These are phyloP conservation scores for Dissostichus mawsoni DNA, from an alignment of 2,113 vertebrate species.

Conservation along the genomic window DNA sequence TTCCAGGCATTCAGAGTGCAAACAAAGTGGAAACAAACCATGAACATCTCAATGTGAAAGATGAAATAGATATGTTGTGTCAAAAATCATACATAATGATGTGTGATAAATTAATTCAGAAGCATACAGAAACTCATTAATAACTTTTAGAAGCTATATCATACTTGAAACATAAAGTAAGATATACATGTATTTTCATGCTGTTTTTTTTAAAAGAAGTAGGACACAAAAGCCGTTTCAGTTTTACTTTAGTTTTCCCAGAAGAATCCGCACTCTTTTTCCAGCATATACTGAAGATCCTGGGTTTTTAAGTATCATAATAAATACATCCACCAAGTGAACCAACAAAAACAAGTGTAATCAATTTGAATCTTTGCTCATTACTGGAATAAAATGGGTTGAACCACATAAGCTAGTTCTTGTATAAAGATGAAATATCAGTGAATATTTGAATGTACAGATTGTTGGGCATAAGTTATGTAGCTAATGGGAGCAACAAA, in stretches of 20 bases:
- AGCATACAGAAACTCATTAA: neutral
- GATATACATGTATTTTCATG: neutral
- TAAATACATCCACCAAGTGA: too few species aligned
- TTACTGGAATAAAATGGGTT: too few species aligned
- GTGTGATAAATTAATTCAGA: neutral
- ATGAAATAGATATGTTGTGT: neutral
- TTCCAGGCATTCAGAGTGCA: conserved; percentile 46
- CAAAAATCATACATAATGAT: neutral
- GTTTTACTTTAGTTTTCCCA: conserved; percentile 21
- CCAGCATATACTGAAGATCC: too few species aligned
- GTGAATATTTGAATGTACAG: too few species aligned
- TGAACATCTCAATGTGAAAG: conserved; percentile 4
- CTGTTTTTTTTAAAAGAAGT: neutral
- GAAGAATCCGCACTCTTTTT: neutral
- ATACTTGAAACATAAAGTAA: neutral
- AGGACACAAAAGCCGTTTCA: neutral
- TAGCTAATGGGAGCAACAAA: too few species aligned
- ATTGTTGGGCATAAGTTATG: too few species aligned
- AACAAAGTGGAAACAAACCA: conserved; percentile 37
- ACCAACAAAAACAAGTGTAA: too few species aligned
- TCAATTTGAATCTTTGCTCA: too few species aligned
- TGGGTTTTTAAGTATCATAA: too few species aligned
- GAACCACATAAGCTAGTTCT: too few species aligned
- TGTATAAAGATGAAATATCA: too few species aligned
- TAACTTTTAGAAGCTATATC: neutral